phyloP scores from a whole-genome alignment of 1,140 invertebrate species.

The Ips nitidus region DNA sequence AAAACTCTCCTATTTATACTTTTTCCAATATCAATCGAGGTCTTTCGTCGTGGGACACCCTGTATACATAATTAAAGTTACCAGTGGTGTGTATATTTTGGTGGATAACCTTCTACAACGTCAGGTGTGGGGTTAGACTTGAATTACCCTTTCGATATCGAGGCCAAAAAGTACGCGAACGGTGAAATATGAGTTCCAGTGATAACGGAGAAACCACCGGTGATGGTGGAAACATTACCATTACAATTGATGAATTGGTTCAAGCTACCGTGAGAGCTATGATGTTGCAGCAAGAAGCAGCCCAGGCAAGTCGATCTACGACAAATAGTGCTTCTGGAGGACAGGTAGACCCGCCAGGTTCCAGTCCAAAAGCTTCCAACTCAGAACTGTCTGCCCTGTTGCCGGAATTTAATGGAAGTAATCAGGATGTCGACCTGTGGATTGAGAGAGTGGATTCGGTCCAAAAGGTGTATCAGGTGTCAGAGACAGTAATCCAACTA shows the following conservation, averaged over 20 bases:
- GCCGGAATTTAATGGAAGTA: slow-evolving; percentile 13
- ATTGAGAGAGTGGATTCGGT: slow-evolving; percentile 25
- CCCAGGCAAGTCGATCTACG: no score
- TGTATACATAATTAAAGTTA: no score
- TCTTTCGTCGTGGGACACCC: no score
- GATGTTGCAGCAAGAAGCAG: background rate
- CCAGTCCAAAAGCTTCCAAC: slow-evolving; percentile 4
- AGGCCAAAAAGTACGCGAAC: background rate
- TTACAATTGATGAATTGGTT: slow-evolving; percentile 13
- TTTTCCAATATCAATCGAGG: no score
- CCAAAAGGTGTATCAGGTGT: slow-evolving; percentile 21
- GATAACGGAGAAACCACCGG: background rate
- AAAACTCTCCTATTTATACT: no score
- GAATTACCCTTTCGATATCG: background rate
- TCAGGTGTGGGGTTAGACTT: background rate
- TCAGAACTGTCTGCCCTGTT: slow-evolving; percentile 7
- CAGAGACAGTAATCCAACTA: slow-evolving; percentile 19
- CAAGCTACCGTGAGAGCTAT: slow-evolving; percentile 11
- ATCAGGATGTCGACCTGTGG: slow-evolving; percentile 27
- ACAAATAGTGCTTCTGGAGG: no score
- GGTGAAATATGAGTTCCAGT: background rate
- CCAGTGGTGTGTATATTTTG: no score
- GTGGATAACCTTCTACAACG: background rate
- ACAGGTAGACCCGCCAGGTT: no score
- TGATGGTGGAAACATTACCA: background rate